Conservation (phyloP, 2,888 invertebrate species). For the Mechanitis messenoides region DNA sequence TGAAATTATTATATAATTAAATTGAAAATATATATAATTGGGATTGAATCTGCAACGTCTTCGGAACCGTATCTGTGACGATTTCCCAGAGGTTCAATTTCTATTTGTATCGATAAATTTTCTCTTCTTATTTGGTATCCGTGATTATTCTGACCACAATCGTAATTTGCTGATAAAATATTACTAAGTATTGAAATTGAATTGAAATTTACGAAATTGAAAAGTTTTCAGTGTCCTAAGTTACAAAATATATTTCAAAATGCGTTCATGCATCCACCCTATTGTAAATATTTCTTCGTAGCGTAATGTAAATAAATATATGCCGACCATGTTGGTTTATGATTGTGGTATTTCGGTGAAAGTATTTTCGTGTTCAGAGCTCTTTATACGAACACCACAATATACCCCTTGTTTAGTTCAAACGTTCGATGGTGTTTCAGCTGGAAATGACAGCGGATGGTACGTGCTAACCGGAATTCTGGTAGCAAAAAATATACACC, state of each 20-base stretch:
- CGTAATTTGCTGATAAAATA: no score
- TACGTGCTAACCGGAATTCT: background rate
- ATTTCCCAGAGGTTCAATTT: no score
- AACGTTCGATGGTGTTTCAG: conserved; percentile 13
- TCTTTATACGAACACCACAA: conserved; percentile 42
- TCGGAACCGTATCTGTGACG: no score
- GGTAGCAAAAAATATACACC: background rate
- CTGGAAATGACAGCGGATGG: background rate
- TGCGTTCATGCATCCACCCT: conserved; percentile 24
- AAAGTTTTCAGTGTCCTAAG: conserved; percentile 21
- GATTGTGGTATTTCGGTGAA: conserved; percentile 56
- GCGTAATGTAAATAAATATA: conserved; percentile 52
- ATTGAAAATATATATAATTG: no score
- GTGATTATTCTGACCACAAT: no score
- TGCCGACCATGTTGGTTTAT: conserved; percentile 45
- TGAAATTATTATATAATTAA: no score
- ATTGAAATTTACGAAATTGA: no score
- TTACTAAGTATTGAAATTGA: no score
- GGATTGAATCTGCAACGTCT: no score
- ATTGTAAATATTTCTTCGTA: conserved; percentile 42
- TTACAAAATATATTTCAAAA: conserved; percentile 21
- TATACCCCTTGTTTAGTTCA: conserved; percentile 42
- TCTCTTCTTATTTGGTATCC: no score
- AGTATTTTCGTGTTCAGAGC: conserved; percentile 54
- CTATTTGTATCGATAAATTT: no score